These are phyloP conservation scores for Entelurus aequoreus DNA, from an alignment of 2,113 vertebrate species.

Conservation along the genomic window DNA sequence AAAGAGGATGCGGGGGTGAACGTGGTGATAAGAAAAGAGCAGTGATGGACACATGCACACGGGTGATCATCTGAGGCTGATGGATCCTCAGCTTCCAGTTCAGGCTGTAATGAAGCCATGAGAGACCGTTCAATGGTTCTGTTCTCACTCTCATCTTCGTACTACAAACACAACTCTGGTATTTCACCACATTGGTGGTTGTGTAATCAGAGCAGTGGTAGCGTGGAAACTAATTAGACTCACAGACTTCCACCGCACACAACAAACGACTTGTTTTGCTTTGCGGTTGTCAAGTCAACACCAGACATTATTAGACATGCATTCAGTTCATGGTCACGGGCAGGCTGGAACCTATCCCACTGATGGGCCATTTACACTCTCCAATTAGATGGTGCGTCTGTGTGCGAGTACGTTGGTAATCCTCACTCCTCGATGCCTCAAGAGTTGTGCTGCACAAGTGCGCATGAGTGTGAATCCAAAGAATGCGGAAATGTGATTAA, in stretches of 20 bases:
- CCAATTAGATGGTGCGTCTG: too few relatives aligned
- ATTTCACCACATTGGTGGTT: conserved; percentile 33
- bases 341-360: too few relatives aligned
- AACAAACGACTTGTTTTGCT: conserved; percentile 27
- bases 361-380: too few relatives aligned
- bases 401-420: too few relatives aligned
- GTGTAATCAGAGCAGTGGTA: conserved; percentile 41
- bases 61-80: conserved; percentile 44
- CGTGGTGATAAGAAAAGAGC: not conserved
- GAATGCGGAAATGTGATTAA: too few relatives aligned
- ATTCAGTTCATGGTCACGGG: too few relatives aligned
- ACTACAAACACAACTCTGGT: conserved; percentile 3
- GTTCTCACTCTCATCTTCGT: not conserved
- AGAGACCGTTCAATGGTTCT: conserved; percentile 45
- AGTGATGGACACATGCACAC: conserved; percentile 1
- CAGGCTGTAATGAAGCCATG: conserved; percentile 53
- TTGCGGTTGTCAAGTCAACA: conserved; percentile 5
- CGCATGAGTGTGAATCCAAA: too few relatives aligned
- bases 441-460: too few relatives aligned
- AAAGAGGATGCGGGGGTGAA: not conserved
- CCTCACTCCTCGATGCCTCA: too few relatives aligned
- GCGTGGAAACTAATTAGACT: conserved; percentile 34
- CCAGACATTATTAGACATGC: not conserved
- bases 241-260: conserved; percentile 17
- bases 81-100: conserved; percentile 27